Conservation (phyloP, 2,797 vertebrate species). For the Phyllotis vaccarum region DNA sequence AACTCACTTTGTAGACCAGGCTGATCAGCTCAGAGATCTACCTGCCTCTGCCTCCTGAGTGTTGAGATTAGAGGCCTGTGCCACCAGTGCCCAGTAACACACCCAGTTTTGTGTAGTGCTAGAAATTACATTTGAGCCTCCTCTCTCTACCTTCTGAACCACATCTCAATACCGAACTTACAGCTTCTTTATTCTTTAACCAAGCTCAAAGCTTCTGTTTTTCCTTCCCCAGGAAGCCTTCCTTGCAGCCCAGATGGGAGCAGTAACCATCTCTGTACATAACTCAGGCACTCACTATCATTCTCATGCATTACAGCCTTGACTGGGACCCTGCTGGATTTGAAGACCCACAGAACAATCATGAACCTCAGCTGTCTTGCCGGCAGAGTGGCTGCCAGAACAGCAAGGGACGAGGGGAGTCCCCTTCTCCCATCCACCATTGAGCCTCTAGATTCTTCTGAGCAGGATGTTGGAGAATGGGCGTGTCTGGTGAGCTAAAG, state of each 20-base stretch:
- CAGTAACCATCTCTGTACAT: background rate
- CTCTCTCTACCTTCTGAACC: background rate
- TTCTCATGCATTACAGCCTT: background rate
- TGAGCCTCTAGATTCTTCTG: background rate
- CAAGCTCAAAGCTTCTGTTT: background rate
- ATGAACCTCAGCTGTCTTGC: background rate
- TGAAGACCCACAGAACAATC: background rate
- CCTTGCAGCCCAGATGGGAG: background rate
- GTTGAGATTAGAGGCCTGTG: background rate
- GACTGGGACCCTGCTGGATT: background rate
- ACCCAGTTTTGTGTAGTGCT: background rate
- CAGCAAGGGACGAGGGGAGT: background rate
- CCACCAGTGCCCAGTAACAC: background rate
- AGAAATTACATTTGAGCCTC: background rate
- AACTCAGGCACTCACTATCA: background rate
- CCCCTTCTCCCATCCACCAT: background rate
- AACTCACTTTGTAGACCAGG: background rate
- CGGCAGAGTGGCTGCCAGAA: background rate
- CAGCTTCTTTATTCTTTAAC: background rate
- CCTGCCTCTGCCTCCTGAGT: background rate
- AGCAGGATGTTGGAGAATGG: slow-evolving; percentile 6
- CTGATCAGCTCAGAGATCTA: background rate
- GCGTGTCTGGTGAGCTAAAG: background rate
- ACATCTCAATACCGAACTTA: background rate
- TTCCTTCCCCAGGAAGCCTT: slow-evolving; percentile 45